Evolutionary conservation across 2,888 invertebrate genomes (phyloP).

Genomic region (Thumatha senex): DNA sequence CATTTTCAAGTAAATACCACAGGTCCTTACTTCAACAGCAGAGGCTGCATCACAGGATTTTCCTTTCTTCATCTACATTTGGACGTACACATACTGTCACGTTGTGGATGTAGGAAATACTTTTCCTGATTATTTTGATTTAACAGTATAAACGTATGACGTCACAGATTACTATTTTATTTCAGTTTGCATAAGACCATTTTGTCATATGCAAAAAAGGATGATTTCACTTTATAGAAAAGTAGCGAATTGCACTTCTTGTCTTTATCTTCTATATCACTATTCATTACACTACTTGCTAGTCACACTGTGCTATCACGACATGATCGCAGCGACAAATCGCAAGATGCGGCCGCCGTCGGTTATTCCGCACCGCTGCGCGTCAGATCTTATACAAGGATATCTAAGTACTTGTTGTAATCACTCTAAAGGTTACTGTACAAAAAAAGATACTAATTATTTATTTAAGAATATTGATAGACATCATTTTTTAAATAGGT

Average conservation of each 20-base stretch:
- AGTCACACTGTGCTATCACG: constrained; percentile 50
- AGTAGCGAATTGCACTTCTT: not conserved
- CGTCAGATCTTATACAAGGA: constrained; percentile 39
- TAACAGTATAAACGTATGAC: no score
- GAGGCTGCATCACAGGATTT: no score
- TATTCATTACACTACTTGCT: constrained; percentile 44
- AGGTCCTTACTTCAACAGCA: no score
- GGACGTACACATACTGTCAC: no score
- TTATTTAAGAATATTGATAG: constrained; percentile 23
- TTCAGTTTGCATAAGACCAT: no score
- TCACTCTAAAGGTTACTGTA: constrained; percentile 39
- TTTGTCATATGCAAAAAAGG: no score
- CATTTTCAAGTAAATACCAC: no score
- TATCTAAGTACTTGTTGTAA: constrained; percentile 52
- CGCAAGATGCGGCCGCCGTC: constrained; percentile 47
- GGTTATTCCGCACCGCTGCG: constrained; percentile 54
- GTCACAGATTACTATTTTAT: no score
- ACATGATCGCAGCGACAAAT: constrained; percentile 67
- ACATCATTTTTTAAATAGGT: not conserved
- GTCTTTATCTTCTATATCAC: constrained; percentile 22
- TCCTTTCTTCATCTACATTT: no score
- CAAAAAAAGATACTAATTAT: constrained; percentile 26
- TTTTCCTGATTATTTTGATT: no score
- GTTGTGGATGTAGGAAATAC: no score
- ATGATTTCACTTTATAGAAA: no score